These are phyloP conservation scores for Etia nguti DNA, from an alignment of 2,113 vertebrate species.

Conservation along the genomic window DNA sequence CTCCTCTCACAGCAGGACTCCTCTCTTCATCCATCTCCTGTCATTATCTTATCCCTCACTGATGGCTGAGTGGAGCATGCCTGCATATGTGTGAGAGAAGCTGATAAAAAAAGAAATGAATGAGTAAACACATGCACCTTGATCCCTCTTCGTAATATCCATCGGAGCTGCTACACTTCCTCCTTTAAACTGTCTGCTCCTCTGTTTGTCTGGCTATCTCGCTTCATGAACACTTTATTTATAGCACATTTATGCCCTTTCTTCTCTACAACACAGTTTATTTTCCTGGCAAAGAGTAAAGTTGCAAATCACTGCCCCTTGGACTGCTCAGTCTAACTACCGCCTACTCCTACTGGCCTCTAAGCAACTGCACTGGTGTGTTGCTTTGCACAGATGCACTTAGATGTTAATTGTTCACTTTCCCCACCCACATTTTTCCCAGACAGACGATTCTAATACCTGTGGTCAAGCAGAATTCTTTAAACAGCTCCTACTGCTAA, in stretches of 20 bases:
- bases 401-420: not conserved
- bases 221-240: not conserved
- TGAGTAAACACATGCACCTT: slow-evolving; percentile 24
- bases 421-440: not conserved
- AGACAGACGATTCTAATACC: not conserved
- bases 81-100: not conserved
- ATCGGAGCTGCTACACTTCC: not conserved
- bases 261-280: not conserved
- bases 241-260: not conserved
- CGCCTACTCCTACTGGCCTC: not conserved
- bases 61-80: slow-evolving; percentile 25
- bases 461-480: not conserved
- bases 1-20: slow-evolving; percentile 30
- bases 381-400: not conserved
- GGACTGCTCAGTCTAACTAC: not conserved
- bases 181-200: not conserved
- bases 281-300: not conserved
- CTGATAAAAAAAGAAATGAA: slow-evolving; percentile 27
- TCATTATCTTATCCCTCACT: slow-evolving; percentile 45
- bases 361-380: not conserved
- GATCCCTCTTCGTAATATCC: not conserved
- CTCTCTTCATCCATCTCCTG: slow-evolving; percentile 32
- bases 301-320: not conserved
- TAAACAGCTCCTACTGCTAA: not conserved
- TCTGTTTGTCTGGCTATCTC: not conserved